A percentile compares a stretch with the other conserved stretches of the same genome.
Conservation (phyloP, 2,888 invertebrate genomes). For the Sphaerophoria rueppellii region DNA sequence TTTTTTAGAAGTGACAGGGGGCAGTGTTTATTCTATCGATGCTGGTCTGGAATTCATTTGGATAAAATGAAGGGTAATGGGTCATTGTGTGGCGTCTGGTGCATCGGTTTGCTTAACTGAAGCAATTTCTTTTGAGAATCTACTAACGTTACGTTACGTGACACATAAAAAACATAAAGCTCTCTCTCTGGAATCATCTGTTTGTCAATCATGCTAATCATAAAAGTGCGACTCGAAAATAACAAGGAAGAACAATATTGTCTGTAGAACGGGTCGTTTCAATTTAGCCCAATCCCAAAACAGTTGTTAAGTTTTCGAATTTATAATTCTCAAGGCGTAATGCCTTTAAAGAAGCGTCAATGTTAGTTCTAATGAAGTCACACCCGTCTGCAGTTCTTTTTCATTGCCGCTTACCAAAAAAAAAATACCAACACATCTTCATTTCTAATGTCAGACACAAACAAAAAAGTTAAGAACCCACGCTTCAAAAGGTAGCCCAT, state of each 20-base stretch:
- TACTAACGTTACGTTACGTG: no score
- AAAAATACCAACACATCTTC: background rate
- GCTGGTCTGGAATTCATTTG: background rate
- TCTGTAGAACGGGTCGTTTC: no score
- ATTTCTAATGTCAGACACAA: background rate
- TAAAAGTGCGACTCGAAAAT: no score
- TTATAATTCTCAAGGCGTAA: background rate
- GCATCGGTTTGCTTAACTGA: no score
- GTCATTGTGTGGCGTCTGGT: background rate
- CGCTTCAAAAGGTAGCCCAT: background rate
- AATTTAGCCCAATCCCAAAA: background rate
- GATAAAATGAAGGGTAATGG: constrained; percentile 9
- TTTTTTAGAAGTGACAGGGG: constrained; percentile 4
- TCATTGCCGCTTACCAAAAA: background rate
- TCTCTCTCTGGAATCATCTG: no score
- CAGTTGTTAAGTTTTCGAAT: background rate
- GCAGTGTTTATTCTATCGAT: constrained; percentile 17
- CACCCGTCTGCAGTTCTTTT: background rate
- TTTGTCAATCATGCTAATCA: no score
- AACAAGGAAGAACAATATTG: no score
- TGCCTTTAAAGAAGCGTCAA: background rate
- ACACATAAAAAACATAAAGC: no score
- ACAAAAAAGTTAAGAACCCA: background rate
- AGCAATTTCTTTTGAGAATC: no score
- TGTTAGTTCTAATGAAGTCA: background rate